These are phyloP conservation scores for Martes martes DNA, from an alignment of 2,113 vertebrate genomes.

Conservation along the genomic window DNA sequence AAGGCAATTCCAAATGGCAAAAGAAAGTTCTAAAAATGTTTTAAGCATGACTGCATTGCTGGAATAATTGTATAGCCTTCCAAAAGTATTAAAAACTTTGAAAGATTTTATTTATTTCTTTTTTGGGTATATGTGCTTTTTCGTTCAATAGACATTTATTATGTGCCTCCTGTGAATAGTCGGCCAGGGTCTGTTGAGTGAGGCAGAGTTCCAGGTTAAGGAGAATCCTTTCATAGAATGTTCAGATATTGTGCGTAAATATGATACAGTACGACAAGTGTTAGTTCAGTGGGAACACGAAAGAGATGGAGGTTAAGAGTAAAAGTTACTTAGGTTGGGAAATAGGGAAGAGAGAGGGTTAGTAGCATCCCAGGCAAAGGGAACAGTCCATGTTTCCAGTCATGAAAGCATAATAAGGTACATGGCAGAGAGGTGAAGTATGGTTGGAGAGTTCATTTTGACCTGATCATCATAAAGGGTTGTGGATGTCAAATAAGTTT, in stretches of 20 bases:
- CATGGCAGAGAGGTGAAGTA: not conserved
- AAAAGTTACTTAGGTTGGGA: not conserved
- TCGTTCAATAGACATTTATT: not conserved
- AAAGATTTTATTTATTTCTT: not conserved
- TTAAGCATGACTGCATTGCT: not conserved
- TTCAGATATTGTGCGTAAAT: not conserved
- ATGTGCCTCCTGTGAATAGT: not conserved
- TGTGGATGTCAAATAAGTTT: not conserved
- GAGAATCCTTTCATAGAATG: not conserved
- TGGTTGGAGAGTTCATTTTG: not conserved
- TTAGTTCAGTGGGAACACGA: not conserved
- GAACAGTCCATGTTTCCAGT: not conserved
- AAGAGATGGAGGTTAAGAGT: not conserved
- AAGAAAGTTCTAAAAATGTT: not conserved
- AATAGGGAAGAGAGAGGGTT: not conserved
- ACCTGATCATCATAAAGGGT: not conserved
- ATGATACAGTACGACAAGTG: not conserved
- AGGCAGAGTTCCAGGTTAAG: not conserved
- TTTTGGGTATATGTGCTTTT: not conserved
- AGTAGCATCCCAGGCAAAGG: not conserved
- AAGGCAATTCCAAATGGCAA: conserved; percentile 29
- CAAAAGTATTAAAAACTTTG: not conserved
- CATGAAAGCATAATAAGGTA: not conserved
- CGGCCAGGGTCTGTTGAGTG: not conserved
- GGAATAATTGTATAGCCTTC: not conserved